Conservation (phyloP, 2,797 vertebrate genomes). For the Galago senegalensis region DNA sequence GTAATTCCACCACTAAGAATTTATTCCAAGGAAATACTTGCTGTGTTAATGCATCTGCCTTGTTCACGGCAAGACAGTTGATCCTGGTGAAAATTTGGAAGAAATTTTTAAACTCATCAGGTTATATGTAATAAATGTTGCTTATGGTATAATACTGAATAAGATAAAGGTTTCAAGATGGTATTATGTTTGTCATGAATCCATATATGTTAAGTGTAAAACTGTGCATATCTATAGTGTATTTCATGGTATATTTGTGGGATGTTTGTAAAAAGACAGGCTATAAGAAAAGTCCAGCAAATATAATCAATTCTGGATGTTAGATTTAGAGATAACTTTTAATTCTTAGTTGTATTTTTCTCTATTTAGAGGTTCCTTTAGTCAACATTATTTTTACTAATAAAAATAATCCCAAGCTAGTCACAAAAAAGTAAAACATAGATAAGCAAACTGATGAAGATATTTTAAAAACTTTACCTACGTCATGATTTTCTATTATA, state of each 20-base stretch:
- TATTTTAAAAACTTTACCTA: not conserved
- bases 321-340: not conserved
- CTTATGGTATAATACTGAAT: not conserved
- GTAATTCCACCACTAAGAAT: not conserved
- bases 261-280: not conserved
- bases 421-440: not conserved
- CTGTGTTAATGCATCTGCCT: not conserved
- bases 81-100: not conserved
- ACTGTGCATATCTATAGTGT: accelerated
- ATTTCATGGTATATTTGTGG: not conserved
- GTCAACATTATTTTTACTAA: not conserved
- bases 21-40: not conserved
- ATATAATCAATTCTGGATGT: not conserved
- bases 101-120: not conserved
- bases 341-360: not conserved
- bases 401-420: not conserved
- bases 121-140: not conserved
- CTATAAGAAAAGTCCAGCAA: not conserved
- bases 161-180: not conserved
- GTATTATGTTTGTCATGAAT: not conserved
- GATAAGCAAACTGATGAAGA: not conserved
- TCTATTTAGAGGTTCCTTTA: not conserved
- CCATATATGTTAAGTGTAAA: not conserved
- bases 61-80: not conserved
- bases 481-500: not conserved